These are phyloP conservation scores for Idaea dimidiata DNA, from an alignment of 2,888 invertebrate genomes.

Conservation along the genomic window DNA sequence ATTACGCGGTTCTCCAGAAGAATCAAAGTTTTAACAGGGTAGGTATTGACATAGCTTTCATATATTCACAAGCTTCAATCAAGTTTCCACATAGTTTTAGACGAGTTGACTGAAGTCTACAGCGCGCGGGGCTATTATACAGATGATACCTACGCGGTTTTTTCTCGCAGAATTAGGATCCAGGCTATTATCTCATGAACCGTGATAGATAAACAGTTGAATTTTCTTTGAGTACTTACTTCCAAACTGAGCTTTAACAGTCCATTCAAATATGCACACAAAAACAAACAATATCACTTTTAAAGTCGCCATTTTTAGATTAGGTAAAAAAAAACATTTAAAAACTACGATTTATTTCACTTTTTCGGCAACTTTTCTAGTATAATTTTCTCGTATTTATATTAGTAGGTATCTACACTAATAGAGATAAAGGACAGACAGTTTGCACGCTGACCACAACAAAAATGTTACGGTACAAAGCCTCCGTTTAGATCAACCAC, in stretches of 20 bases:
- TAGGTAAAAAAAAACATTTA: conserved; percentile 8
- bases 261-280: conserved; percentile 52
- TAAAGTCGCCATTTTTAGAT: conserved; percentile 30
- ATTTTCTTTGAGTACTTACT: conserved; percentile 50
- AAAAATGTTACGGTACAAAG: conserved; percentile 70
- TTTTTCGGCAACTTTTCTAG: neutral
- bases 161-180: too few species aligned
- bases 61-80: too few species aligned
- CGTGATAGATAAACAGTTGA: neutral
- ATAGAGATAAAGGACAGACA: conserved; percentile 20
- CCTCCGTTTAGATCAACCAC: conserved; percentile 52
- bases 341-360: neutral
- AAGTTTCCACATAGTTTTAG: too few species aligned
- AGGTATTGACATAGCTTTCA: too few species aligned
- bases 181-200: too few species aligned
- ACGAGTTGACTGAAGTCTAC: too few species aligned
- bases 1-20: too few species aligned
- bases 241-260: conserved; percentile 66
- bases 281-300: conserved; percentile 40
- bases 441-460: conserved; percentile 47
- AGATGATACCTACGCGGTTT: too few species aligned
- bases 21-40: too few species aligned
- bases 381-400: conserved; percentile 8
- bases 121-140: too few species aligned
- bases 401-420: conserved; percentile 11